Base-by-base conservation (phyloP, 2,797 vertebrate species). In the Pangasius djambal region DNA sequence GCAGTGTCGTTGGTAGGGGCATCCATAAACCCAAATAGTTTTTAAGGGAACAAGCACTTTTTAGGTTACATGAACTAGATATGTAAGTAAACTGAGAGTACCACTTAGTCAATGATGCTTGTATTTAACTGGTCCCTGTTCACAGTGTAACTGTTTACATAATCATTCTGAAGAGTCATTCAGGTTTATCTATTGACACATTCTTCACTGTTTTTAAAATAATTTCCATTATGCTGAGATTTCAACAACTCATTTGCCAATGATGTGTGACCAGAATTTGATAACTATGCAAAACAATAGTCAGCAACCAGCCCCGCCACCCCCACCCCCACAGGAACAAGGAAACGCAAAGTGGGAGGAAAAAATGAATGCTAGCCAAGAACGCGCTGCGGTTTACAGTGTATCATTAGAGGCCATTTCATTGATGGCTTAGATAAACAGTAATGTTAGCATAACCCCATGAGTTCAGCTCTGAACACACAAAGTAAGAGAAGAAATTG, bases 351-450 rank as follows among this genome's bases (percentile, higher is more conserved):
- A 78, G 75, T 74, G 83, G 20, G 57, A 69, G 61, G 90, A 67
- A 34, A 91, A 91, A 86, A 92, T 88, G 90, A 90, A 91, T 55
- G 31, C 79, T 70, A 75, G 91, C 92, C 90, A 92, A 89, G 90
- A 93, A 93, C 90, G 79, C 86, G 87, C 85, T 90, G 91, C 13
- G 87, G 91, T 92, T 88, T 90, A 81, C 86, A 90, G 72, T 88
- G 57, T 91, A 70, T 93, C 92, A 94, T 94, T 93, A 90, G 84
- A 65, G 88, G 88, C 87, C 59, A 89, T 91, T 92, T 93, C 87
- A 91, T 50, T 79, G 89, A 91, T 89, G 92, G 90, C 90, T 93
- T 89, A 90, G 83, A 89, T 91, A 90, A 92, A 92, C 90, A 91
- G 69, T 92, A 93, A 92, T 93, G 91, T 85, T 89, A 90, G 81